Conservation (phyloP, 1,140 invertebrate species). For the Heliconius congener region DNA sequence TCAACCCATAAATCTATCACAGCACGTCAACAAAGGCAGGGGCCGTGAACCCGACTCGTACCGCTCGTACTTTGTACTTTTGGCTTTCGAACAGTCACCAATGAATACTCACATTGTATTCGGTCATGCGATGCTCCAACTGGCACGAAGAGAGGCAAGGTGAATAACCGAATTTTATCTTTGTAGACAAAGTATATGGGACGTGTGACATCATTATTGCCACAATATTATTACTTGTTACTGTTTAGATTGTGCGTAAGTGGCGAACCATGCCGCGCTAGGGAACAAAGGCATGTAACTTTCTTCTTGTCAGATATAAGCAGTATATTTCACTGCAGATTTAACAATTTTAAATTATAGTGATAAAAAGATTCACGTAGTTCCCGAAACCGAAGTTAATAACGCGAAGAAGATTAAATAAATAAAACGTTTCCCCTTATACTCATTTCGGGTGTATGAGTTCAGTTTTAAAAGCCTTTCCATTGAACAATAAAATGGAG, state of each 20-base stretch:
- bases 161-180: conserved; percentile 66
- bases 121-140: conserved; percentile 56
- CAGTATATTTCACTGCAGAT: neutral
- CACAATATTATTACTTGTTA: conserved; percentile 46
- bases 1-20: conserved; percentile 57
- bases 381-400: neutral
- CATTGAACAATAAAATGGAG: conserved; percentile 31
- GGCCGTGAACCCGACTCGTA: conserved; percentile 52
- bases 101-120: conserved; percentile 56
- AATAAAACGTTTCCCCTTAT: conserved; percentile 9
- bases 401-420: neutral
- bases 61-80: conserved; percentile 58
- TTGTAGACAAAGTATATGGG: conserved; percentile 54
- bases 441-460: conserved; percentile 1
- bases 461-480: conserved; percentile 20
- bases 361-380: neutral
- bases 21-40: conserved; percentile 42
- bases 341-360: neutral
- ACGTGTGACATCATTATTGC: conserved; percentile 68
- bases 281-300: neutral
- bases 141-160: conserved; percentile 49
- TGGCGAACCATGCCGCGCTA: neutral
- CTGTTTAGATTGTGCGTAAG: conserved; percentile 38
- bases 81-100: conserved; percentile 57
- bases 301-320: neutral